Conservation (phyloP, 2,888 invertebrate genomes). For the Dicycla oo region DNA sequence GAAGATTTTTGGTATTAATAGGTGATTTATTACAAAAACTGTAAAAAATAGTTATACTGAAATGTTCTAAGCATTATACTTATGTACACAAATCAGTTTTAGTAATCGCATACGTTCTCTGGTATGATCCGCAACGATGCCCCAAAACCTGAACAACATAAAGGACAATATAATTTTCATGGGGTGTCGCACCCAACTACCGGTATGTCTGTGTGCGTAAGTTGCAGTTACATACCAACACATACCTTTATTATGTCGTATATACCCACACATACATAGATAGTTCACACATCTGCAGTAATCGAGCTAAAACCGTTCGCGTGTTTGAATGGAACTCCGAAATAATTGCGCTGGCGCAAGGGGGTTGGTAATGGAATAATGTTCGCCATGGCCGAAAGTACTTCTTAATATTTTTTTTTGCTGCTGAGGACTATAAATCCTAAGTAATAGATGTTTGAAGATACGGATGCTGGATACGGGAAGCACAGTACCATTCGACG, state of each 20-base stretch:
- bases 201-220: conserved; percentile 68
- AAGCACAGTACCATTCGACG: too few species aligned
- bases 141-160: conserved; percentile 53
- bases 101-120: not conserved
- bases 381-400: not conserved
- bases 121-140: conserved; percentile 57
- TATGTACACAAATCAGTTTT: not conserved
- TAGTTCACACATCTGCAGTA: conserved; percentile 65
- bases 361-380: conserved; percentile 59
- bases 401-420: conserved; percentile 4
- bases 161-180: conserved; percentile 78
- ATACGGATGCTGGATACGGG: too few species aligned
- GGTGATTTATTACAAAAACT: not conserved
- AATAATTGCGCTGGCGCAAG: conserved; percentile 56
- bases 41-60: not conserved
- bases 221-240: conserved; percentile 51
- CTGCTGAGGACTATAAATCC: not conserved
- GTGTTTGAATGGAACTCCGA: conserved; percentile 75
- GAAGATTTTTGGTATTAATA: not conserved
- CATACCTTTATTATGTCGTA: conserved; percentile 50
- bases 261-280: conserved; percentile 44
- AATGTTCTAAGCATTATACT: not conserved
- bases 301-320: conserved; percentile 75
- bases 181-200: conserved; percentile 81
- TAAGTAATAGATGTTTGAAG: not conserved